phyloP scores from a whole-genome alignment of 2,797 vertebrate species.

The Poeciliopsis gracilis region DNA sequence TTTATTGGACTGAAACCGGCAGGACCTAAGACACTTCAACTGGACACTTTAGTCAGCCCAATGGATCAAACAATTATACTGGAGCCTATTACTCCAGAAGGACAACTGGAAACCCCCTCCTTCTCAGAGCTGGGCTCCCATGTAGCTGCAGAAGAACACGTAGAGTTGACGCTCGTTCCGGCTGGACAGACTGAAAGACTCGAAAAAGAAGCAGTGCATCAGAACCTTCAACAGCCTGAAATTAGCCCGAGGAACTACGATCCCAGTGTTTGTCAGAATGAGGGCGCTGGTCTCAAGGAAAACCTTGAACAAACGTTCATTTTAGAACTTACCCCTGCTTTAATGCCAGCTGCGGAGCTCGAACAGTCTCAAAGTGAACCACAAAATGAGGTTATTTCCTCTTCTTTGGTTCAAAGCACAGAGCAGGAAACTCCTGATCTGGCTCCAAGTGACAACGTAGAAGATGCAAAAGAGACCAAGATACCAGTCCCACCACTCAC shows the following conservation, averaged over 20 bases:
- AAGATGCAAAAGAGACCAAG: conserved; percentile 35
- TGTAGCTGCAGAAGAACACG: conserved; percentile 37
- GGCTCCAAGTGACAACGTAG: conserved; percentile 24
- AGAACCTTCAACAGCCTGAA: conserved; percentile 43
- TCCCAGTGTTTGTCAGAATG: conserved; percentile 51
- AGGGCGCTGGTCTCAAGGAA: conserved; percentile 41
- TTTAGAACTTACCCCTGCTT: conserved; percentile 71
- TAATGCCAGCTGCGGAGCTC: conserved; percentile 66
- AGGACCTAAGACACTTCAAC: conserved; percentile 29
- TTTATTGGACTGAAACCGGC: conserved; percentile 52
- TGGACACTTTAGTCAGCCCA: conserved; percentile 34
- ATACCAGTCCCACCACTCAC: conserved; percentile 34
- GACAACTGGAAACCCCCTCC: conserved; percentile 59
- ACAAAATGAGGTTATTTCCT: conserved; percentile 45
- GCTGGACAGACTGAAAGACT: conserved; percentile 36
- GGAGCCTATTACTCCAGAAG: conserved; percentile 74
- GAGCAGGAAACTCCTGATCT: conserved; percentile 48
- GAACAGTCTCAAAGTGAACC: conserved; percentile 57
- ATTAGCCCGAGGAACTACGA: conserved; percentile 32
- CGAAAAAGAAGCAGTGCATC: conserved; percentile 39
- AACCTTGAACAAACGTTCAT: conserved; percentile 70
- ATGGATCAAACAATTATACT: conserved; percentile 75
- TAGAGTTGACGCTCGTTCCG: conserved; percentile 50
- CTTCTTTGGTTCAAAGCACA: conserved; percentile 43
- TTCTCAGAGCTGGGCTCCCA: conserved; percentile 59